Evolutionary conservation across 2,888 invertebrate species (phyloP), one percentile per base, ranked within the genome.

Genomic region (Chydorus sphaericus): DNA sequence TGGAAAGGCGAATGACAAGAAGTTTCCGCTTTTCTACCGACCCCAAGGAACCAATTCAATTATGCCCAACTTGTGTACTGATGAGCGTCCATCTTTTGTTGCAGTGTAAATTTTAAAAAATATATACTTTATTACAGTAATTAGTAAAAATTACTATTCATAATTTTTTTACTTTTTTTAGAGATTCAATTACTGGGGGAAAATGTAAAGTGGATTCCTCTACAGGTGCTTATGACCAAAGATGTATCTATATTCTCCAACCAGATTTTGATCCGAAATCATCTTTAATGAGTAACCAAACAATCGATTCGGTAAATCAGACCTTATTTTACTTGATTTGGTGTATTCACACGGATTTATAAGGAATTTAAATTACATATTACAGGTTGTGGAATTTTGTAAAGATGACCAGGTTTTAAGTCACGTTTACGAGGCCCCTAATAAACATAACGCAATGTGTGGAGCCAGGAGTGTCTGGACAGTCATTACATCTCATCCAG

Each of bases 361-460:
- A 30, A 1, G 44, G 20, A n/a, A 29, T 30, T 30, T 8, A 29
- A 14, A 11, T 16, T 8, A 6, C 1, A 16, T 37, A 18, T 37
- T 11, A n/a, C n/a, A 60, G 60, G 57, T 60, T 2, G 55, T 28
- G 8, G 38, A 54, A 26, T 61, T 61, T 49, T 61, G 61, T 30
- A 58, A 57, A 18, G 44, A 55, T 11, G 58, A 53, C 4, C 20
- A 23, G 55, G 28, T 26, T n/a, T 14, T 31, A 16, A 56, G 57
- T 38, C 59, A 61, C 54, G 8, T 56, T 20, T 33, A 5, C n/a
- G 54, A 48, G 7, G 59, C 59, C 1, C 68, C 68, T 0, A 69
- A 65, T 52, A 63, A 63, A 58, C 69, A 69, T 38, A 69, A 69
- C 59, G 61, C 65, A 23, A 59, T 67, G 55, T 69, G 69, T 58